Conservation (phyloP, 2,797 vertebrate genomes). For the Mus caroli region DNA sequence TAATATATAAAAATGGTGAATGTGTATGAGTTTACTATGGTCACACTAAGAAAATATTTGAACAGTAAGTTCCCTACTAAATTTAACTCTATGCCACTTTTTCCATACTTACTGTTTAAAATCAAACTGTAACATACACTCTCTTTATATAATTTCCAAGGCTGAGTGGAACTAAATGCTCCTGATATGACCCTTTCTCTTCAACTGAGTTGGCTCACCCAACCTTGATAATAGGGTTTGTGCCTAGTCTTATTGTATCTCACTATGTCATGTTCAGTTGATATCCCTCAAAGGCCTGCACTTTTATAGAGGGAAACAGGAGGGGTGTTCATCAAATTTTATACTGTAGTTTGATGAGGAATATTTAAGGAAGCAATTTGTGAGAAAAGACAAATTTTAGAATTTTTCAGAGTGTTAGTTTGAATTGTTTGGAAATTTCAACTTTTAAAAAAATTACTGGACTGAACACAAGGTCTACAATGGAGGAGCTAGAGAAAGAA, state of each 20-base stretch:
- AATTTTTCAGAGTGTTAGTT: neutral
- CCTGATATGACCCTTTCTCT: neutral
- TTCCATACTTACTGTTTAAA: neutral
- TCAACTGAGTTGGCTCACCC: neutral
- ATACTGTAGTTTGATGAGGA: neutral
- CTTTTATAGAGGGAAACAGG: neutral
- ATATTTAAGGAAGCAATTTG: neutral
- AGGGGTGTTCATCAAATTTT: neutral
- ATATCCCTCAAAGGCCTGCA: neutral
- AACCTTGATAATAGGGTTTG: neutral
- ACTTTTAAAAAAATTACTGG: neutral
- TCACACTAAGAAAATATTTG: neutral
- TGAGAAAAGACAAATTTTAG: neutral
- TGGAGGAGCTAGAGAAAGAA: too few species aligned
- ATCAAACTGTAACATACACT: neutral
- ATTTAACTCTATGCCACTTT: constrained; percentile 22
- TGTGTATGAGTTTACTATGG: neutral
- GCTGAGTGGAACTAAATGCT: neutral
- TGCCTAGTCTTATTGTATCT: neutral
- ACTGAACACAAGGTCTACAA: too few species aligned
- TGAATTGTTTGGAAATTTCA: neutral
- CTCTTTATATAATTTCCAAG: neutral
- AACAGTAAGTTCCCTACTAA: constrained; percentile 28
- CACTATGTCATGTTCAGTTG: neutral
- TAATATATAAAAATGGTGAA: neutral